Base-by-base conservation (phyloP, 2,797 vertebrate species). In the Vespertilio murinus region DNA sequence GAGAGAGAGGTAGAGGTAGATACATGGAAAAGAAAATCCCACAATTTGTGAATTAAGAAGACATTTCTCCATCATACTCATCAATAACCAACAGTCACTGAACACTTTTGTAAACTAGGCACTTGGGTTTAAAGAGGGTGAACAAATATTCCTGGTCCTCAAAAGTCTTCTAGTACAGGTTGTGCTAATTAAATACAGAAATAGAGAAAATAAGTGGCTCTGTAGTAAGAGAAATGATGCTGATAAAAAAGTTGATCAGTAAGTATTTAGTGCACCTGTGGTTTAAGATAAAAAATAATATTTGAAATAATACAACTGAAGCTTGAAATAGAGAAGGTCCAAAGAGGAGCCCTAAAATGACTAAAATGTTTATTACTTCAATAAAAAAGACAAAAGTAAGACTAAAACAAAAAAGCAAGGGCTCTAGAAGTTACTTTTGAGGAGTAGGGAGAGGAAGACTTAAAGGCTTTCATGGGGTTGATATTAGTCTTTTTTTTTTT, bases 261-360 rank as follows among this genome's bases (percentile, higher is more conserved):
- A 83, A 91, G 30, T 79, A 69, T n/a, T 77, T 77, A 56, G 33
- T 45, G 18, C 5, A 90, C 28, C 13, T 88, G 87, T 94, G 49
- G 8, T 59, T 84, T 93, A 84, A 70, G n/a, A 88, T 67, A 20
- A 70, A 70, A 70, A 84, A 70, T 28, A 23, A 42, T 3, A 77
- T 85, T 94, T 75, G 30, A 91, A 93, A 94, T 77, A 88, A 13
- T 52, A 78, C 38, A 59, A 88, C 28, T 61, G 33, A 94, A 96
- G 40, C 52, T 84, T 94, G 30, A 87, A 67, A 90, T 25, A 35
- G 47, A 81, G 30, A 90, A 90, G 45, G 38, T 87, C 33, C 22
- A 23, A 94, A 90, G 47, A 92, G 17, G 45, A 74, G 18, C 10
- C 13, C 52, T 23, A 45, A 77, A 87, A 40, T 56, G 25, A 87